Evolutionary conservation across 2,113 vertebrate genomes (phyloP).

Genomic region (Sturnus vulgaris): DNA sequence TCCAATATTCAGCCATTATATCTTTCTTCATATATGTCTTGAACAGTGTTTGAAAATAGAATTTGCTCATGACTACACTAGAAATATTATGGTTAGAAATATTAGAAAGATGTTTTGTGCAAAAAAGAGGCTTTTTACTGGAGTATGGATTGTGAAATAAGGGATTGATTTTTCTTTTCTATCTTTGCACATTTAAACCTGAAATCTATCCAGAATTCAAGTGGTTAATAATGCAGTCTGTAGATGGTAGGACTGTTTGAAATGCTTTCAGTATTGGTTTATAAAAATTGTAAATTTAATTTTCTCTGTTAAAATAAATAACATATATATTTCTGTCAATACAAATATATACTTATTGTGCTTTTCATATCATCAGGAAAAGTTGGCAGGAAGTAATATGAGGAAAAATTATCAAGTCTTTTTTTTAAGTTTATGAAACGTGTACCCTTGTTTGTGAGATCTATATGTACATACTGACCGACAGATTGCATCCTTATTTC

Average conservation of each 20-base stretch:
- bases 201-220: neutral
- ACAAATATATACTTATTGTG: neutral
- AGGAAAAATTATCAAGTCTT: neutral
- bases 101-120: neutral
- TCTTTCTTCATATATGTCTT: neutral
- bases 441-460: neutral
- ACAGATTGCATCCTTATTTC: conserved; percentile 41
- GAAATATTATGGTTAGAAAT: neutral
- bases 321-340: neutral
- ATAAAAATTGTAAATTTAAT: neutral
- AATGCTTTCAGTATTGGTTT: neutral
- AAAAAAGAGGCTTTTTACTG: neutral
- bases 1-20: neutral
- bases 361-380: neutral
- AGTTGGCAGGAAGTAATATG: neutral
- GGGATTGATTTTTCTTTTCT: neutral
- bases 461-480: neutral
- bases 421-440: neutral
- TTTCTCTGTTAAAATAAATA: neutral
- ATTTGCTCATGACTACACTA: neutral
- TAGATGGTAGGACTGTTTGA: neutral
- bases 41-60: neutral
- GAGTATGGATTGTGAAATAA: neutral
- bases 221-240: neutral
- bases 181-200: neutral